Base-by-base conservation (phyloP, 2,113 vertebrate genomes). In the Ahaetulla prasina region DNA sequence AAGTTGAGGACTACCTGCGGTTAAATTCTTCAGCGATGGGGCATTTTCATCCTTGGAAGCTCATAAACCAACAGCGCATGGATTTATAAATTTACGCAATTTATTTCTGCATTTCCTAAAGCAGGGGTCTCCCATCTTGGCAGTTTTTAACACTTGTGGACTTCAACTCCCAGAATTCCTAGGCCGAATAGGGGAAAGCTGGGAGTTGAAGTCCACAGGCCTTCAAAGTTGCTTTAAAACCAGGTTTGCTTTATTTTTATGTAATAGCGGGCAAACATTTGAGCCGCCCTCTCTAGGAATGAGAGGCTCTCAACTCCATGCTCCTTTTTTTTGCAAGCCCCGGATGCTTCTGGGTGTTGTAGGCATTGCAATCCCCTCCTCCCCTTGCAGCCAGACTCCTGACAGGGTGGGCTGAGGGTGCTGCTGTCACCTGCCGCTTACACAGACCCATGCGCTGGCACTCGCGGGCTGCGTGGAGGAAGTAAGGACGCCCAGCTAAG, bases 381-480 rank as follows among this genome's bases (percentile, higher is more conserved):
- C 18, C 53, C 53, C 16, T 20, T 16, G n/a, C 27, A 20, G 27
- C 11, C 20, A 74, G 57, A n/a, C 8, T 52, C 43, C 25, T 54
- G 60, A 23, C 0, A 43, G 8, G 8, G 35, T 12, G 47, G 53
- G 35, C 30, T 4, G 63, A 30, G 30, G 12, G n/a, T 3, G 2
- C 45, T 1, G 2, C 43, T 2, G 9, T 22, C 16, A 39, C 14
- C 22, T 27, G 49, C 11, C 2, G 0, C 3, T 25, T 20, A 7
- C 12, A 10, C 35, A 12, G 22, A 14, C 6, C 11, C 57, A 8
- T 0, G 10, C 43, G 55, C 22, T 30, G 49, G 30, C 35, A n/a
- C 4, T 5, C 25, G n/a, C 86, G 4, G 57, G 35, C 53, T 25
- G 45, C 2, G 6, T 27, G 22, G 55, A 63, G 45, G 39, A 16